Evolutionary conservation across 2,888 invertebrate species (phyloP).

Genomic region (Antheraea yamamai): DNA sequence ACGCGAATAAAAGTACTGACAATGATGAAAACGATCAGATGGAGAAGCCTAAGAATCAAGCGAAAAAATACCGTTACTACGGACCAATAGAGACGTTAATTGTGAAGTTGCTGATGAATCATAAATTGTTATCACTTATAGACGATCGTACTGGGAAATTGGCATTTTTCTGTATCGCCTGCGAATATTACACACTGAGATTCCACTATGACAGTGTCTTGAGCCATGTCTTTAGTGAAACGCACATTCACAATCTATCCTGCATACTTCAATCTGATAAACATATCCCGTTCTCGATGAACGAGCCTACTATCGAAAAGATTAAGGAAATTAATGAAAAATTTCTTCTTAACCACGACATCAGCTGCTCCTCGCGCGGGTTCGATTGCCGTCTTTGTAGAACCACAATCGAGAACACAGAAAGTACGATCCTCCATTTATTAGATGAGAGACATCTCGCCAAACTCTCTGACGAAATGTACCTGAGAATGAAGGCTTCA

Average conservation of each 20-base stretch:
- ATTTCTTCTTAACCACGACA: conserved; percentile 60
- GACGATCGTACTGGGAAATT: conserved; percentile 75
- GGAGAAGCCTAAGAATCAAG: conserved; percentile 67
- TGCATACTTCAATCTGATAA: conserved; percentile 67
- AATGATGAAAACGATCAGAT: conserved; percentile 67
- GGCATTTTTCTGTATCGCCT: conserved; percentile 75
- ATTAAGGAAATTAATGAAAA: conserved; percentile 69
- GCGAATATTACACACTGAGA: conserved; percentile 73
- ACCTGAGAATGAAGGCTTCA: conserved; percentile 56
- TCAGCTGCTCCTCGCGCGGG: conserved; percentile 45
- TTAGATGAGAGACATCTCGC: conserved; percentile 72
- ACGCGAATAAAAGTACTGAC: conserved; percentile 71
- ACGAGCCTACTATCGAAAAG: conserved; percentile 57
- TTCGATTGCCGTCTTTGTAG: conserved; percentile 63
- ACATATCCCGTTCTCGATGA: conserved; percentile 59
- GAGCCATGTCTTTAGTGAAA: conserved; percentile 73
- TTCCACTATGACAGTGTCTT: conserved; percentile 75
- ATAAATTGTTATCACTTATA: conserved; percentile 66
- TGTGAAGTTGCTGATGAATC: conserved; percentile 61
- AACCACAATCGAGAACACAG: conserved; percentile 50
- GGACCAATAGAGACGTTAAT: conserved; percentile 71
- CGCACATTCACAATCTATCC: conserved; percentile 69
- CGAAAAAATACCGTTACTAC: conserved; percentile 73
- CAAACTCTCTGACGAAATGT: conserved; percentile 66
- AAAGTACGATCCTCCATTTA: conserved; percentile 63